Evolutionary conservation across 2,113 vertebrate species (phyloP).

Genomic region (Bothrops jararaca): DNA sequence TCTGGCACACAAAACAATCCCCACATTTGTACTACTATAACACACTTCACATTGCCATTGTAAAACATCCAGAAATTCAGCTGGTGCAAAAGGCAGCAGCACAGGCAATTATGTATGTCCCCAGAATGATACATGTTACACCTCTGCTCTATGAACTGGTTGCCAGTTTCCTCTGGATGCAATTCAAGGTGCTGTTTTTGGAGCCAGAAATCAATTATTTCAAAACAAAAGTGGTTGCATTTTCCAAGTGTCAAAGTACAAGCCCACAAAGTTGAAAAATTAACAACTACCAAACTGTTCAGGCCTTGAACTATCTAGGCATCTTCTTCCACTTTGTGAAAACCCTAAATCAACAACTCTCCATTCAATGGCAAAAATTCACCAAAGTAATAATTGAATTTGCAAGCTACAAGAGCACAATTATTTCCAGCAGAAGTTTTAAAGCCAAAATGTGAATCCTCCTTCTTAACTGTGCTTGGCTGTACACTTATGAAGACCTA

Average conservation of each 20-base stretch:
- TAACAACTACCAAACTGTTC: background rate
- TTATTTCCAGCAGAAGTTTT: background rate
- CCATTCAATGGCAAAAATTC: background rate
- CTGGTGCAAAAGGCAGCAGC: background rate
- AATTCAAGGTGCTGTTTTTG: background rate
- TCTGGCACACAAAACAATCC: background rate
- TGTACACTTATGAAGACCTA: background rate
- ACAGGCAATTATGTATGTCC: background rate
- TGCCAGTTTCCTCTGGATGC: background rate
- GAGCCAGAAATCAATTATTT: background rate
- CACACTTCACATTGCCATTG: background rate
- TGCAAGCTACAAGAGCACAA: background rate
- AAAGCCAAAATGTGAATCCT: background rate
- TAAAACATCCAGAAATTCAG: background rate
- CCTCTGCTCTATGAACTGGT: background rate
- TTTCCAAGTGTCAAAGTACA: background rate
- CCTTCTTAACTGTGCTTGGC: background rate
- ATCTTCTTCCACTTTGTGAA: background rate
- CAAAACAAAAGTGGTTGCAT: background rate
- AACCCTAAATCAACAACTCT: background rate
- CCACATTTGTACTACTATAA: background rate
- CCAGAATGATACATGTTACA: background rate
- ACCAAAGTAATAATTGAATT: background rate
- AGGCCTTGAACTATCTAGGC: background rate
- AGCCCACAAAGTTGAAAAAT: background rate